phyloP scores from a whole-genome alignment of 2,113 vertebrate species.

The Tachysurus fulvidraco region DNA sequence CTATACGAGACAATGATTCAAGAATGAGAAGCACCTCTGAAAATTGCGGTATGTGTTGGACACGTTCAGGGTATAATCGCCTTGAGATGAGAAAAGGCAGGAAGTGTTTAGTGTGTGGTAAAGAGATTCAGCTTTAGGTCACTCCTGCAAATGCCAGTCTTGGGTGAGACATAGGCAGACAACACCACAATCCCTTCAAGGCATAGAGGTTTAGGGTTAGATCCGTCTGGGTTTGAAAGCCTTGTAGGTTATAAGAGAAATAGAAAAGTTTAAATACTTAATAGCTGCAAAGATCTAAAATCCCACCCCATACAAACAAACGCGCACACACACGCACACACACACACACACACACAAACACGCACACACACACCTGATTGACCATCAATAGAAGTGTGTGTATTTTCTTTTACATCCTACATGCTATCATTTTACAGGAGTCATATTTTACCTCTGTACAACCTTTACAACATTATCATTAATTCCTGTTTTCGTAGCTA shows the following conservation, averaged over 20 bases:
- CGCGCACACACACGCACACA: background rate
- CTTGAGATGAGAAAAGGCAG: background rate
- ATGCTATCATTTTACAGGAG: background rate
- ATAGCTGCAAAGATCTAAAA: background rate
- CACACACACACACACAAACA: background rate
- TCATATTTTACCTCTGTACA: background rate
- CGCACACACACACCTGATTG: background rate
- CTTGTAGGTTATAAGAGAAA: background rate
- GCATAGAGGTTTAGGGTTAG: background rate
- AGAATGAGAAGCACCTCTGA: background rate
- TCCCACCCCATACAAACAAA: background rate
- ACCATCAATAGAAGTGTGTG: background rate
- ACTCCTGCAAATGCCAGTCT: constrained; percentile 14
- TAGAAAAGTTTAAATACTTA: background rate
- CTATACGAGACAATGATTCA: constrained; percentile 22
- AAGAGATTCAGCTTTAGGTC: constrained; percentile 21
- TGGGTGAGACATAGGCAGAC: background rate
- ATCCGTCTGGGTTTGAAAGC: background rate
- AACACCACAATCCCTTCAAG: background rate
- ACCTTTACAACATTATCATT: background rate
- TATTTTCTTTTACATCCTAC: background rate
- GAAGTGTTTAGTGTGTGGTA: constrained; percentile 29
- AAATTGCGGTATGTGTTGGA: background rate
- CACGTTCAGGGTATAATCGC: background rate
- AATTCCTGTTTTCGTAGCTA: background rate